Base-by-base conservation (phyloP, 2,113 vertebrate genomes). In the Pithys albifrons region DNA sequence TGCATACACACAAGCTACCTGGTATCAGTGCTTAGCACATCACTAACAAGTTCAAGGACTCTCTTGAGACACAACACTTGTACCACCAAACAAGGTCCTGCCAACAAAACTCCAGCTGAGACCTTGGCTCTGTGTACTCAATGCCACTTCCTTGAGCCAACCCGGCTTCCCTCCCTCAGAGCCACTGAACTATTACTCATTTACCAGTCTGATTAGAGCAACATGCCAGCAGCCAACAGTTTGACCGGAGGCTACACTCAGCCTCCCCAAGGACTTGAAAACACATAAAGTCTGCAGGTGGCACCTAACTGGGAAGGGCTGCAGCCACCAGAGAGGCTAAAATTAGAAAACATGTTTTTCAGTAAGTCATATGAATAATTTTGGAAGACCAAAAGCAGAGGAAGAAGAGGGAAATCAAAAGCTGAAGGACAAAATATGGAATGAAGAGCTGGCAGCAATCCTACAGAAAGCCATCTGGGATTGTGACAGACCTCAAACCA, bases 381-480 rank as follows among this genome's bases (percentile, higher is more conserved):
- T 67, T 59, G 49, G 33, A 46, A 71, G 51, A 55, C 18, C 41
- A 24, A 84, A 92, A 72, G 31, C 46, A 85, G 55, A 83, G 17
- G 57, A 81, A 78, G 57, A 89, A 10, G 58, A 74, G 25, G 66
- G 27, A 94, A 93, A 76, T 85, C 72, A 95, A 74, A 89, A 43
- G 35, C 66, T 89, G 20, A 78, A 93, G 65, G 62, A 78, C 80
- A 95, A 95, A 96, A 92, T 57, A 71, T 3, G 45, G 48, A 93
- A 93, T 23, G 43, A 83, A 46, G 57, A 85, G 24, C 14, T 97
- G 95, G 94, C 93, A 94, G 57, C 65, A 87, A 57, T 93, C 89
- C 91, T 66, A 31, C 89, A 89, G 95, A 89, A 89, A 92, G 84
- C 89, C 94, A 93, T 95, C 87, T 93, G 96, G 89, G 95, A 79